Evolutionary conservation across 2,797 vertebrate genomes (phyloP).

Genomic region (Silurus aristotelis): DNA sequence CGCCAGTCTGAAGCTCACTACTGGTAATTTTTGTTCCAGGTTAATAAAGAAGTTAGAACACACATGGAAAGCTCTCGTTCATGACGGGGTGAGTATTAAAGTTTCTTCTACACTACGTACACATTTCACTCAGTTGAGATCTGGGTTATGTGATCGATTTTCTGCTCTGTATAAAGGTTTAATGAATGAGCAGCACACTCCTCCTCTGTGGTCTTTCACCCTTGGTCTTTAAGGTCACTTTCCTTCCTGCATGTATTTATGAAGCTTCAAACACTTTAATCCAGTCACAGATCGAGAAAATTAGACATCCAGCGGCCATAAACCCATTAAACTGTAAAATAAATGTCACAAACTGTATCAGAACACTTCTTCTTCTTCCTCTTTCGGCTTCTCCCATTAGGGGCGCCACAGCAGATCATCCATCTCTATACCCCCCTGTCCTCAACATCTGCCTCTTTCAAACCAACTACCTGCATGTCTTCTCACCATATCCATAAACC

Average conservation of each 20-base stretch:
- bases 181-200: constrained; percentile 33
- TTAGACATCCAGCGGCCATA: not conserved
- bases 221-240: constrained; percentile 13
- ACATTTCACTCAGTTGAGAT: not conserved
- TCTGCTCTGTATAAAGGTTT: not conserved
- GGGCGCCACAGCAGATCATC: too few relatives aligned
- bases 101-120: not conserved
- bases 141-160: not conserved
- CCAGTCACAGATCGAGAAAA: not conserved
- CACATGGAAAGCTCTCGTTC: constrained; percentile 98
- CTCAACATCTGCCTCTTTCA: too few relatives aligned
- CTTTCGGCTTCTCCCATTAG: too few relatives aligned
- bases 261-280: constrained; percentile 11
- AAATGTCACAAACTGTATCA: not conserved
- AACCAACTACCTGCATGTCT: too few relatives aligned
- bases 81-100: constrained; percentile 86
- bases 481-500: too few relatives aligned
- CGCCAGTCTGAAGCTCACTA: not conserved
- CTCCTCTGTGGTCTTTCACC: constrained; percentile 23
- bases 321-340: not conserved
- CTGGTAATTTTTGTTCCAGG: constrained; percentile 68
- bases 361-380: too few relatives aligned
- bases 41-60: constrained; percentile 99
- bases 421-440: too few relatives aligned
- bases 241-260: constrained; percentile 50